Base-by-base conservation (phyloP, 2,888 invertebrate species). In the Chalcosyrphus nemorum region DNA sequence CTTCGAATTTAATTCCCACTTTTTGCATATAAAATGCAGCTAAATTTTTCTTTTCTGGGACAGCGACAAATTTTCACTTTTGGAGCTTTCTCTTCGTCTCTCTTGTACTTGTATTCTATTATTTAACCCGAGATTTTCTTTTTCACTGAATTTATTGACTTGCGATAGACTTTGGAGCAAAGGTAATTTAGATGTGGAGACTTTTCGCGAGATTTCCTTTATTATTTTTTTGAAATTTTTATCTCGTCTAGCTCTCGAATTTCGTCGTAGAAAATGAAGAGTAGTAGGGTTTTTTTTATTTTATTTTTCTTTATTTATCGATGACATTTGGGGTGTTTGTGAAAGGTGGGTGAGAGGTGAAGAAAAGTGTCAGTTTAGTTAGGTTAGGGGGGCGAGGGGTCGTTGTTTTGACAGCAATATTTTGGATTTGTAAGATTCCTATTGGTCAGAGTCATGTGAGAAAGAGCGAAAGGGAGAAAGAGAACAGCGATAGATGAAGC, bases 391-490 rank as follows among this genome's bases (percentile, higher is more conserved):
- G 29, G 66, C 0, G 38, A 21, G 41, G 61, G 74, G 74, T 2
- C 7, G 17, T 65, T 84, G 84, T 84, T 84, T 84, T 84, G 84
- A 80, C 78, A 80, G 78, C 29, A 56, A 17, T 65, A 75, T 65
- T 84, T 80, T 80, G 78, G 78, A 84, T 80, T 84, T 84, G 84
- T 84, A 80, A 63, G 29, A 38, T 70, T 74, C 47, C 17, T 5
- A 84, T 84, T 84, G 84, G 84, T 24, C 32, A 45, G 4, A 24
- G 17, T 2, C 19, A 43, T 27, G 13, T 38, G 54, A 2, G 35
- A 4, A 24, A 24, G 24, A n/a, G n/a, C 2, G 50, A 27, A 11
- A 38, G 61, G 43, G 63, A 27, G 1, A 52, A 27, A 24, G 24
- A 24, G 24, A 24, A 24, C n/a, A n/a, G n/a, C n/a, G n/a, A 27